A percentile compares a stretch with the other conserved stretches of the same genome.
These are phyloP conservation scores for Dipus sagitta DNA, from an alignment of 2,797 vertebrate species.

Conservation along the genomic window DNA sequence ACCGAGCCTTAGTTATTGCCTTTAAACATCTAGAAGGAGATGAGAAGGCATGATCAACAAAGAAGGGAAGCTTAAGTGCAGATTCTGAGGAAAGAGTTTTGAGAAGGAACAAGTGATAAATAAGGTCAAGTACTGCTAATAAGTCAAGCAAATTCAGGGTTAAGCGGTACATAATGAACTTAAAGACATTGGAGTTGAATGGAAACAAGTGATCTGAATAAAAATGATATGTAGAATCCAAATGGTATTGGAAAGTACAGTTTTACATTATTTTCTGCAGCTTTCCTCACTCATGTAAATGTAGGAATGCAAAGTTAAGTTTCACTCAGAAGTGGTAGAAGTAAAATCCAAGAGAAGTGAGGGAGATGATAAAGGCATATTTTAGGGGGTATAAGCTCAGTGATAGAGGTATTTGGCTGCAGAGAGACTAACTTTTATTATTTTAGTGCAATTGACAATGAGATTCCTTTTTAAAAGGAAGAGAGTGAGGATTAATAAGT, in stretches of 20 bases:
- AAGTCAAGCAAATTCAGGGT: not conserved
- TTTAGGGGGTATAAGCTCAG: no score
- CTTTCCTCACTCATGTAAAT: not conserved
- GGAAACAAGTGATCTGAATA: not conserved
- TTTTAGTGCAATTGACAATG: not conserved
- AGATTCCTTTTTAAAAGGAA: not conserved
- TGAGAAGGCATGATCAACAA: not conserved
- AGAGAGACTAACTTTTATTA: constrained; percentile 5
- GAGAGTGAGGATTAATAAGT: not conserved
- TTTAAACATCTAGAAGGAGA: not conserved
- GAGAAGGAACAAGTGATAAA: not conserved
- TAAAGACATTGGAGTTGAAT: not conserved
- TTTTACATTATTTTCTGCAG: not conserved
- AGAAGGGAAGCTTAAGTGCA: not conserved
- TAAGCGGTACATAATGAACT: not conserved
- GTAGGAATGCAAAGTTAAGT: not conserved
- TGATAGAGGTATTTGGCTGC: no score
- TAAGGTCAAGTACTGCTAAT: not conserved
- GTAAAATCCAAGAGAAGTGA: constrained; percentile 20
- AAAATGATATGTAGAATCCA: not conserved
- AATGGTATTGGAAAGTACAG: not conserved
- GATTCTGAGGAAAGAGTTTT: not conserved
- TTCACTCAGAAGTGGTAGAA: not conserved
- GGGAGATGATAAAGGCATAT: not conserved
- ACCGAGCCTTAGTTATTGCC: not conserved